Base-by-base conservation (phyloP, 2,797 vertebrate genomes). In the Merluccius polli region DNA sequence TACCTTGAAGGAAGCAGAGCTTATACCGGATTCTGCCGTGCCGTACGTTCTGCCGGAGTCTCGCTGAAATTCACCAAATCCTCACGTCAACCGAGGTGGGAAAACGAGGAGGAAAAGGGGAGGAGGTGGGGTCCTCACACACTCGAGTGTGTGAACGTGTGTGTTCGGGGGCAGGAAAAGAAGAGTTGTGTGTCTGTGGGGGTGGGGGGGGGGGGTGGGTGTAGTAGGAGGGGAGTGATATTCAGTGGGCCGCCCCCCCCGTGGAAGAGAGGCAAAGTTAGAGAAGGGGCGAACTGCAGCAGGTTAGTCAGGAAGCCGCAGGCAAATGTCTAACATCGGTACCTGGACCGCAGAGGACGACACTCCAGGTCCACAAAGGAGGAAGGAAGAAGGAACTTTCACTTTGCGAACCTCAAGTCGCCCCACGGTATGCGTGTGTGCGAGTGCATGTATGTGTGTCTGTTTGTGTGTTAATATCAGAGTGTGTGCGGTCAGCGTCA, bases 1-100 rank as follows among this genome's bases (percentile, higher is more conserved):
- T 95, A 95, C 94, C 94, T 95, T 95, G 93, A 94, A 95, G 85
- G 94, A 94, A 88, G 94, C 94, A 90, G 94, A 94, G 92, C 94
- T 95, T 94, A 95, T 95, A 94, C 94, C 93, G 93, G 93, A 95
- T 94, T 95, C 94, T 95, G 92, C 92, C 90, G 93, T 93, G 90
- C 93, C 93, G 91, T 93, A 95, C 91, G 91, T 91, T 80, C 93
- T 94, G 90, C 92, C 83, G 90, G 89, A 89, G 89, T 94, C 93
- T 92, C 93, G 94, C 94, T 95, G 94, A 88, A 94, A 94, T 92
- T 94, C 93, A 94, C 89, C 89, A 92, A 94, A 92, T 90, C 85
- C 84, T 91, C 89, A 93, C 68, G 83, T 92, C 92, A 92, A 89
- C 90, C 81, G 88, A 82, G 74, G 77, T 81, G 80, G 74, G 73